phyloP scores from a whole-genome alignment of 2,113 vertebrate species.

The Mastomys coucha region DNA sequence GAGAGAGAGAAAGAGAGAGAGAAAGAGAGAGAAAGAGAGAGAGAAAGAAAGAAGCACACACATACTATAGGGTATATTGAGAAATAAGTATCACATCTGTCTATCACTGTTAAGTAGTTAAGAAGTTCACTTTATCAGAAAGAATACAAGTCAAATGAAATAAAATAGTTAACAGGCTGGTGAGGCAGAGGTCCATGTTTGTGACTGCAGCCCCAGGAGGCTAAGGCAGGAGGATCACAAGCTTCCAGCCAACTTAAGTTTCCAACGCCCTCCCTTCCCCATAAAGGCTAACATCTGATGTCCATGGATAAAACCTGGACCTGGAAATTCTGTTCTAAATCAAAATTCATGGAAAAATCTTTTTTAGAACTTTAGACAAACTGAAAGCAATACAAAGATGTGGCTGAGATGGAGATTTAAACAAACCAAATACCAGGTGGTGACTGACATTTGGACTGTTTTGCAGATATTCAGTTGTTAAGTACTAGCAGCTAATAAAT shows the following conservation, averaged over 20 bases:
- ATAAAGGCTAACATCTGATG: background rate
- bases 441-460: background rate
- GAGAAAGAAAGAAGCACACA: too few species aligned
- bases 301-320: background rate
- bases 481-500: background rate
- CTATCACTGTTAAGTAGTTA: background rate
- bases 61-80: background rate
- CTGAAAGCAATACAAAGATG: background rate
- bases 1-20: too few species aligned
- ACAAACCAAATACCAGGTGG: background rate
- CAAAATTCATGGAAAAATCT: background rate
- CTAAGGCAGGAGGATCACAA: background rate
- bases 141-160: background rate
- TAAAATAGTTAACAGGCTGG: background rate
- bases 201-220: background rate
- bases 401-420: background rate
- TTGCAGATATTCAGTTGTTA: background rate
- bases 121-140: background rate
- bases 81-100: background rate
- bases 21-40: too few species aligned
- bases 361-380: constrained; percentile 2
- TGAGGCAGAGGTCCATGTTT: background rate
- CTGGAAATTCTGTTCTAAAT: background rate
- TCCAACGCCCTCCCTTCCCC: background rate
- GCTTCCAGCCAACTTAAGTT: background rate